These are phyloP conservation scores for Arothron firmamentum DNA, from an alignment of 2,113 vertebrate genomes.

Conservation along the genomic window DNA sequence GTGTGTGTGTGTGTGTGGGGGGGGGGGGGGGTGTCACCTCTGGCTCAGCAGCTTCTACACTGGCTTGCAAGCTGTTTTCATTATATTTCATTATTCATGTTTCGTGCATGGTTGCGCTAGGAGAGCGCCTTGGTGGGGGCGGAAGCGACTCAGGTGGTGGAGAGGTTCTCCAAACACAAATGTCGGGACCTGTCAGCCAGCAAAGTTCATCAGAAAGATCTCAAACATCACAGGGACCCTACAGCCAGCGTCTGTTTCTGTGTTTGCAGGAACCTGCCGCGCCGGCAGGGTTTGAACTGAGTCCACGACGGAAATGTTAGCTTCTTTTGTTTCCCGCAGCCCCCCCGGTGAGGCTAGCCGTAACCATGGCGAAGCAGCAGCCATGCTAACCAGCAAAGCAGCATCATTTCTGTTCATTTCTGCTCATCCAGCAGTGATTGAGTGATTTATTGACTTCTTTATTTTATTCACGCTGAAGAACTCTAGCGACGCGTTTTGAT, in stretches of 20 bases:
- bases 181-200: conserved; percentile 33
- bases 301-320: conserved; percentile 15
- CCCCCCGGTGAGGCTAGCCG: conserved; percentile 11
- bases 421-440: background rate
- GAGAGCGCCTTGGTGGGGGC: conserved; percentile 48
- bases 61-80: conserved; percentile 67
- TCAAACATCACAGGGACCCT: conserved; percentile 3
- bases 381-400: conserved; percentile 33
- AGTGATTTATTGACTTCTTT: background rate
- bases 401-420: conserved; percentile 17
- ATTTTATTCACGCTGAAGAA: conserved; percentile 10
- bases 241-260: conserved; percentile 11
- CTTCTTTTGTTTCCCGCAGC: conserved; percentile 29
- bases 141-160: conserved; percentile 49
- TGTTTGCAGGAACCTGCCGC: background rate
- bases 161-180: conserved; percentile 45
- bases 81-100: conserved; percentile 73
- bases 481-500: background rate
- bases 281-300: conserved; percentile 20
- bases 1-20: background rate
- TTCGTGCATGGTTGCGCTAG: conserved; percentile 65
- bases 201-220: conserved; percentile 19
- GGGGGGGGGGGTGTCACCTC: conserved; percentile 38
- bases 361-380: conserved; percentile 27
- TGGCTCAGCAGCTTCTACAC: conserved; percentile 56